A percentile compares a stretch with the other conserved stretches of the same genome.
Evolutionary conservation across 2,797 vertebrate species (phyloP).

Genomic region (Takifugu rubripes): DNA sequence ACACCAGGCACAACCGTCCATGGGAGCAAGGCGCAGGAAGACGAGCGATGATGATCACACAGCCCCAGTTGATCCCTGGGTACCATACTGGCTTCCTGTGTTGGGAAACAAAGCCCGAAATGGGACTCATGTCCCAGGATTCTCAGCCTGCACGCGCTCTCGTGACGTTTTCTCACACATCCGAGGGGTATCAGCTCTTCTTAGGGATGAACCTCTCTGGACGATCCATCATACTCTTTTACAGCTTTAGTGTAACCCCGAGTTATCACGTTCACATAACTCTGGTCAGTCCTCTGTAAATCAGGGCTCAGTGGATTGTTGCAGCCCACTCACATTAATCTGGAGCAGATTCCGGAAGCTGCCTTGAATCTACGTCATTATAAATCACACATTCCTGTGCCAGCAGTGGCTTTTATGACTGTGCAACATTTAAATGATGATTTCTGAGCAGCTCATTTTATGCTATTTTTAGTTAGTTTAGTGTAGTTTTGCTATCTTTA

Average conservation of each 20-base stretch:
- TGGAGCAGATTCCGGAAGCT: slow-evolving; percentile 26
- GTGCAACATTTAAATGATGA: too few relatives aligned
- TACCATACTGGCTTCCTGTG: slow-evolving; percentile 59
- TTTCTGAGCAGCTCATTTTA: too few relatives aligned
- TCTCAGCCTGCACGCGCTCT: slow-evolving; percentile 31
- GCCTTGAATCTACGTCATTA: slow-evolving; percentile 2
- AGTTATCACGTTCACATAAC: slow-evolving; percentile 50
- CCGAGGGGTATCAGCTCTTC: slow-evolving; percentile 45
- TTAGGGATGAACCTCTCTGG: slow-evolving; percentile 34
- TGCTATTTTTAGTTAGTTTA: too few relatives aligned
- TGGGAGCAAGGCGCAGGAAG: slow-evolving; percentile 67
- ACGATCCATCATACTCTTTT: slow-evolving; percentile 32
- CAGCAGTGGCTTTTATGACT: slow-evolving; percentile 1
- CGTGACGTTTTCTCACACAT: slow-evolving; percentile 54
- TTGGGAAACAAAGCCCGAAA: slow-evolving; percentile 36
- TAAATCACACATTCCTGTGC: slow-evolving; percentile 9
- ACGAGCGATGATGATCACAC: slow-evolving; percentile 59
- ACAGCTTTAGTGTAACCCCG: slow-evolving; percentile 29
- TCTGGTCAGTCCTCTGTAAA: slow-evolving; percentile 43
- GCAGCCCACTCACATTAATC: slow-evolving; percentile 35
- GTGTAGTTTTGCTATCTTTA: too few relatives aligned
- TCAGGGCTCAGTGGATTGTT: slow-evolving; percentile 27
- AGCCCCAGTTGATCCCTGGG: slow-evolving; percentile 61
- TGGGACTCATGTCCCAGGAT: slow-evolving; percentile 19
- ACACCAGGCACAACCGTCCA: slow-evolving; percentile 64